These are phyloP conservation scores for Dusona sp. DNA, from an alignment of 2,888 invertebrate species.

Conservation along the genomic window DNA sequence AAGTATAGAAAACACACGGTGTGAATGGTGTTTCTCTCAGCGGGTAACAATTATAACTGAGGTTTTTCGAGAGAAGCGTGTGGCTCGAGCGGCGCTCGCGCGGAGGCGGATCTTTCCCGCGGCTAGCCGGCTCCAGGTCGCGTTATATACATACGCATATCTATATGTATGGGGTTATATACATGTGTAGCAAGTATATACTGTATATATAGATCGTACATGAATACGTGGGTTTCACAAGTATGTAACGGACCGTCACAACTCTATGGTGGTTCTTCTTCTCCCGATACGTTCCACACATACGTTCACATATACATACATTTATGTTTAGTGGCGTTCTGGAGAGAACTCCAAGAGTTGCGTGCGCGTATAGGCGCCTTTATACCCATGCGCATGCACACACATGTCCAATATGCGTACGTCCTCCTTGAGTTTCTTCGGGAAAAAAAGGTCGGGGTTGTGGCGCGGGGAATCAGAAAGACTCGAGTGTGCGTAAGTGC, in stretches of 20 bases:
- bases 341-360: conserved; percentile 32
- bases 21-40: conserved; percentile 79
- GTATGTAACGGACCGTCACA: conserved; percentile 23
- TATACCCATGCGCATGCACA: conserved; percentile 33
- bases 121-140: conserved; percentile 62
- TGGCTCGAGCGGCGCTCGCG: conserved; percentile 72
- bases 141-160: conserved; percentile 32
- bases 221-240: conserved; percentile 13
- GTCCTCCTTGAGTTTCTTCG: conserved; percentile 51
- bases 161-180: conserved; percentile 15
- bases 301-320: neutral
- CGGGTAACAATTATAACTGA: conserved; percentile 85
- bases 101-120: conserved; percentile 82
- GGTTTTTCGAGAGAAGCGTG: conserved; percentile 80
- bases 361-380: conserved; percentile 59
- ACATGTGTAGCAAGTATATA: conserved; percentile 17
- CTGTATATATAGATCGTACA: neutral
- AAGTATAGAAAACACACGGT: conserved; percentile 48
- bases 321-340: neutral
- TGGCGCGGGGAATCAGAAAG: conserved; percentile 5
- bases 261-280: conserved; percentile 15
- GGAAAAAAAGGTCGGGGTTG: conserved; percentile 50
- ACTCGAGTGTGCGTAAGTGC: conserved; percentile 43
- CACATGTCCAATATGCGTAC: conserved; percentile 55
- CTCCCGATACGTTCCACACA: neutral